phyloP scores from a whole-genome alignment of 2,888 invertebrate species.

The Pristionchus entomophagus region DNA sequence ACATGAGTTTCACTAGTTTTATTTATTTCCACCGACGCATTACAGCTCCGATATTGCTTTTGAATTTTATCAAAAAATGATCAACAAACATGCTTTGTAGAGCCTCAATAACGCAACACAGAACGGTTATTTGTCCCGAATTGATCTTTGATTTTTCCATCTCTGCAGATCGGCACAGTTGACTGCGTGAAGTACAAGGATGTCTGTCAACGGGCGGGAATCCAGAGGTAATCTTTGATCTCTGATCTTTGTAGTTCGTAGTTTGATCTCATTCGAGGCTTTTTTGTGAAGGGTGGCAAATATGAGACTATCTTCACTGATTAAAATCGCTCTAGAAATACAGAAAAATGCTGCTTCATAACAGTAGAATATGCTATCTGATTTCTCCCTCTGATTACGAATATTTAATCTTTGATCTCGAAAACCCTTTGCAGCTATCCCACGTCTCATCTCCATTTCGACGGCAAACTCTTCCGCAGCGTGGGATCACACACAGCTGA shows the following conservation, averaged over 20 bases:
- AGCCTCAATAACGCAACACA: too few relatives aligned
- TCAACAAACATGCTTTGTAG: too few relatives aligned
- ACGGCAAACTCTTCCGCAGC: conserved; percentile 80
- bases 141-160: not conserved
- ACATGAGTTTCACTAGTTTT: not conserved
- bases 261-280: too few relatives aligned
- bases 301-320: too few relatives aligned
- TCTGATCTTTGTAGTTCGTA: not conserved
- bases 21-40: too few relatives aligned
- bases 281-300: too few relatives aligned
- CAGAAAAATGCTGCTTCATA: too few relatives aligned
- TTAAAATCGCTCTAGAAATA: too few relatives aligned
- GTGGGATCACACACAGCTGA: conserved; percentile 81
- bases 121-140: too few relatives aligned
- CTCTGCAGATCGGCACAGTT: conserved; percentile 63
- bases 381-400: too few relatives aligned
- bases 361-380: not conserved
- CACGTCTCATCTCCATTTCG: conserved; percentile 83
- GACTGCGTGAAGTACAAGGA: conserved; percentile 69
- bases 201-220: conserved; percentile 66
- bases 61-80: too few relatives aligned
- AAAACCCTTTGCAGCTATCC: conserved; percentile 80
- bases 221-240: conserved; percentile 58
- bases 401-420: not conserved
- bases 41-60: too few relatives aligned